phyloP scores from a whole-genome alignment of 2,113 vertebrate genomes.

The Clarias magur region DNA sequence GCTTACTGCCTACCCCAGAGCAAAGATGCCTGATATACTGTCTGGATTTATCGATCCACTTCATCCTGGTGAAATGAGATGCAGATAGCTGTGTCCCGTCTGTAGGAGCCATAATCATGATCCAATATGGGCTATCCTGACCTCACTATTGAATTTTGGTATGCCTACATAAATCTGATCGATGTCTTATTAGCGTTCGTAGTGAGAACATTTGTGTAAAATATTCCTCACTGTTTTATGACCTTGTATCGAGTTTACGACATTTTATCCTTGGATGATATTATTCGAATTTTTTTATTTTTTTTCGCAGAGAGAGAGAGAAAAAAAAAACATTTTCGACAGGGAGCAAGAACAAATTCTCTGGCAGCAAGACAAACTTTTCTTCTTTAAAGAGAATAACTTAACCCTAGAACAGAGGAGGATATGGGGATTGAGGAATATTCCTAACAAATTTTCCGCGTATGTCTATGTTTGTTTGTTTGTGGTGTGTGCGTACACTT shows the following conservation, averaged over 20 bases:
- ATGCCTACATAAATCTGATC: slow-evolving; percentile 65
- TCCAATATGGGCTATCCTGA: slow-evolving; percentile 59
- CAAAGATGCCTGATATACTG: slow-evolving; percentile 57
- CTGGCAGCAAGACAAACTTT: slow-evolving; percentile 51
- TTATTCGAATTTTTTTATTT: not conserved
- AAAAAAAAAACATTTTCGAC: not conserved
- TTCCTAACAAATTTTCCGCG: slow-evolving; percentile 13
- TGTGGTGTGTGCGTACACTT: slow-evolving; percentile 9
- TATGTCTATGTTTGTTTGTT: slow-evolving; percentile 7
- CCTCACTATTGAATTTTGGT: slow-evolving; percentile 59
- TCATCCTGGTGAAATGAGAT: slow-evolving; percentile 71
- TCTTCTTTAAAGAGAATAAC: slow-evolving; percentile 6
- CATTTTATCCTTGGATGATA: slow-evolving; percentile 3
- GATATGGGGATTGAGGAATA: slow-evolving; percentile 21
- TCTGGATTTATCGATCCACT: slow-evolving; percentile 74
- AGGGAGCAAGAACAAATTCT: not conserved
- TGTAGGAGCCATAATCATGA: slow-evolving; percentile 70
- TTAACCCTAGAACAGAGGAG: not conserved
- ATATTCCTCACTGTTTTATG: slow-evolving; percentile 52
- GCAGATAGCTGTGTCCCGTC: slow-evolving; percentile 64
- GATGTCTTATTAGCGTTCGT: slow-evolving; percentile 61
- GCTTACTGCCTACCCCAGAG: not conserved
- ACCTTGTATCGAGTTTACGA: slow-evolving; percentile 2
- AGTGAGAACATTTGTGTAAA: slow-evolving; percentile 65
- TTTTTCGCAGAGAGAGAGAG: too few species aligned